Evolutionary conservation across 2,888 invertebrate species (phyloP).

Genomic region (Disparrhopalites patrizii): DNA sequence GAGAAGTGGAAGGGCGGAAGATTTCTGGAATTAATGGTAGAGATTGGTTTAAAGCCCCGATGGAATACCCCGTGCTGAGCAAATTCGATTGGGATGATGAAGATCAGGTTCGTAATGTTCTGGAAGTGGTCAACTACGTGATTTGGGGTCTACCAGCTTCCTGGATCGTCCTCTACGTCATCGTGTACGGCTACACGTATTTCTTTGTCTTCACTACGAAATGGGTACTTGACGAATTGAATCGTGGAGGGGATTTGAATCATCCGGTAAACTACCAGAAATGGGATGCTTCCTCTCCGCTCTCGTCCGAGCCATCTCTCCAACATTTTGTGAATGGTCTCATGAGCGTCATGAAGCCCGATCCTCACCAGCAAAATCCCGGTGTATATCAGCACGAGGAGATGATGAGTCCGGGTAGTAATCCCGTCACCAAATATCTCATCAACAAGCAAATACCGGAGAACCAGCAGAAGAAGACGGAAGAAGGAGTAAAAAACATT

Average conservation of each 20-base stretch:
- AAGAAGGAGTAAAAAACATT: too few species aligned
- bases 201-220: background rate
- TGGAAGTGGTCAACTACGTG: background rate
- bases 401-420: too few species aligned
- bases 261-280: background rate
- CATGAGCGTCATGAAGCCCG: background rate
- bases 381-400: too few species aligned
- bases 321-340: background rate
- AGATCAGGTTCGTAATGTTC: background rate
- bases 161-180: background rate
- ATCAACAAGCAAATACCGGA: too few species aligned
- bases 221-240: background rate
- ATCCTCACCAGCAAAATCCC: background rate
- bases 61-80: too few species aligned
- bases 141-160: background rate
- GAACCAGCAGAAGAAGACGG: too few species aligned
- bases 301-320: background rate
- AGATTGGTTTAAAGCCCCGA: too few species aligned
- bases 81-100: constrained; percentile 6
- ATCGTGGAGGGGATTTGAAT: constrained; percentile 4
- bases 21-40: too few species aligned
- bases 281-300: background rate
- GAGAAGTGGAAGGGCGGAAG: too few species aligned
- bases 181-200: background rate
- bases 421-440: too few species aligned